Evolutionary conservation across 2,888 invertebrate species (phyloP).

Genomic region (Cheilosia pagana): DNA sequence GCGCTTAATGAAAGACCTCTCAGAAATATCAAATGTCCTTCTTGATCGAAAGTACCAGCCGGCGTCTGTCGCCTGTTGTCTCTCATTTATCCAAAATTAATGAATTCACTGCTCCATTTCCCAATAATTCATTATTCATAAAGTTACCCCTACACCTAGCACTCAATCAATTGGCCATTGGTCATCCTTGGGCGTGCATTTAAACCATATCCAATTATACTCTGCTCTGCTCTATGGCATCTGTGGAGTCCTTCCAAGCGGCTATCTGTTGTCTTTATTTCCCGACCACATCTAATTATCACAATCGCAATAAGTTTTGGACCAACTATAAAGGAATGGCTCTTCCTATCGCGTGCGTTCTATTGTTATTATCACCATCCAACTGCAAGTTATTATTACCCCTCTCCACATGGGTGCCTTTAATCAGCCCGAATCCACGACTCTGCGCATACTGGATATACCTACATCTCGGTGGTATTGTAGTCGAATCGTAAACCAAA

Average conservation of each 20-base stretch:
- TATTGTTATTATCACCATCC: slow-evolving; percentile 48
- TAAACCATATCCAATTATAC: slow-evolving; percentile 15
- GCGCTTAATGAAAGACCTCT: too few relatives aligned
- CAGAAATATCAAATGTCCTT: too few relatives aligned
- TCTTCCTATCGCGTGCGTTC: not conserved
- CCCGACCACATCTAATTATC: slow-evolving; percentile 45
- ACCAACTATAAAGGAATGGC: slow-evolving; percentile 9
- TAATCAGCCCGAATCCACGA: slow-evolving; percentile 34
- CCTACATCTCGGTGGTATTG: not conserved
- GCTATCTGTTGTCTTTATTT: not conserved
- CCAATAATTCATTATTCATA: slow-evolving; percentile 5
- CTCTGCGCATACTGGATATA: not conserved
- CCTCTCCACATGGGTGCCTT: slow-evolving; percentile 11
- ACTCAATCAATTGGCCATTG: not conserved
- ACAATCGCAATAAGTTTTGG: slow-evolving; percentile 34
- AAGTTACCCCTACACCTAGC: not conserved
- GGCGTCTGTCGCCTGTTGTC: not conserved
- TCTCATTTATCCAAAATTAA: not conserved
- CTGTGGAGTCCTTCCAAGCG: not conserved
- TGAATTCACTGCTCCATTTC: not conserved
- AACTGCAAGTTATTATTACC: slow-evolving; percentile 53
- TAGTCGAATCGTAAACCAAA: slow-evolving; percentile 51
- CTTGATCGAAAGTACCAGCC: not conserved
- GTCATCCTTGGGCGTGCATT: not conserved
- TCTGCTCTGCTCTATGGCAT: slow-evolving; percentile 9